Evolutionary conservation across 1,140 invertebrate genomes (phyloP).

Genomic region (Drosophila auraria): DNA sequence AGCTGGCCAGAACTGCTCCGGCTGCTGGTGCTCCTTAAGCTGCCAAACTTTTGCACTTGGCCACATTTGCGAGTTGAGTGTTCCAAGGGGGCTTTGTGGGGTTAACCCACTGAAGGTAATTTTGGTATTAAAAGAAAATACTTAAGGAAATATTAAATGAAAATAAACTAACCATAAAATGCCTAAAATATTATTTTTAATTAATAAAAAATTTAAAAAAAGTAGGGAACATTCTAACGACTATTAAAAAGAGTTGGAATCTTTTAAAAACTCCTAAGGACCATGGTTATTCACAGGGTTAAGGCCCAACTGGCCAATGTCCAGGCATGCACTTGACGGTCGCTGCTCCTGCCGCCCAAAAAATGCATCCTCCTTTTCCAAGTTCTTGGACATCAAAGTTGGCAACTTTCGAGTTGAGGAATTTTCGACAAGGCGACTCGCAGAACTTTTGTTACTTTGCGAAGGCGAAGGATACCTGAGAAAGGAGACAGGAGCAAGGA

Average conservation of each 20-base stretch:
- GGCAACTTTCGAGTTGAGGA: constrained; percentile 80
- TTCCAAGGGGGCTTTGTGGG: neutral
- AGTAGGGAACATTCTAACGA: too few species aligned
- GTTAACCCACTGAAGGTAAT: constrained; percentile 3
- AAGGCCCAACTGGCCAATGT: constrained; percentile 50
- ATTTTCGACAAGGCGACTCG: constrained; percentile 80
- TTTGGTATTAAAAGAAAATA: too few species aligned
- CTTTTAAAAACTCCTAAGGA: neutral
- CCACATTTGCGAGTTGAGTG: constrained; percentile 34
- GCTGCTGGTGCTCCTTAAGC: constrained; percentile 34
- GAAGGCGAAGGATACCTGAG: constrained; percentile 26
- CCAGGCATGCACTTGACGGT: constrained; percentile 75
- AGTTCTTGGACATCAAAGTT: constrained; percentile 76
- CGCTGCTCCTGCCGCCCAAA: constrained; percentile 8
- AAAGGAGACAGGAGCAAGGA: constrained; percentile 17
- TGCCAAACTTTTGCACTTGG: constrained; percentile 57
- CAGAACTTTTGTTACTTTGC: constrained; percentile 76
- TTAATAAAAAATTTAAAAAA: too few species aligned
- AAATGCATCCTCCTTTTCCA: constrained; percentile 35
- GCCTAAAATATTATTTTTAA: too few species aligned
- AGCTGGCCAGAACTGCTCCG: constrained; percentile 7
- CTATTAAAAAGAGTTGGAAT: neutral
- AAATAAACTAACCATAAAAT: too few species aligned
- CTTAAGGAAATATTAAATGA: too few species aligned
- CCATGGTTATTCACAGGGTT: constrained; percentile 7